Evolutionary conservation across 2,888 invertebrate genomes (phyloP).

Genomic region (Eubasilissa splendida): DNA sequence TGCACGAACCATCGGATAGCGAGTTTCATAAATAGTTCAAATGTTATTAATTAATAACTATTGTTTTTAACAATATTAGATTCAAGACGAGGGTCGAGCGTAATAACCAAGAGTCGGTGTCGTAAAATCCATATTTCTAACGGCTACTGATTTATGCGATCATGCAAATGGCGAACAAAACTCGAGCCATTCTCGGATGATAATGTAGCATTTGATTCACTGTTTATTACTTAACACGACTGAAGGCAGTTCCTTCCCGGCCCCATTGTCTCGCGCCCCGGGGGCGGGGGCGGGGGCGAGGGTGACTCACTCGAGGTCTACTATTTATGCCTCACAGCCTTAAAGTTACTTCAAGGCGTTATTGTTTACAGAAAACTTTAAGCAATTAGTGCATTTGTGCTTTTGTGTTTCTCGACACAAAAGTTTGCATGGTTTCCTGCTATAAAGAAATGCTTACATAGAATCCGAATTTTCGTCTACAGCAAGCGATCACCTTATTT

Average conservation of each 20-base stretch:
- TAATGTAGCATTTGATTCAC: conserved; percentile 19
- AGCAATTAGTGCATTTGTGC: conserved; percentile 56
- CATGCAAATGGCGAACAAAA: no score
- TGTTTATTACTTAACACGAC: conserved; percentile 8
- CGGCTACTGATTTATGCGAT: no score
- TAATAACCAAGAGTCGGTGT: no score
- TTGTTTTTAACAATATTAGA: no score
- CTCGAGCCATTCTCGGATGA: conserved; percentile 11
- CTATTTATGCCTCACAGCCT: conserved; percentile 23
- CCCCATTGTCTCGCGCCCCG: conserved; percentile 20
- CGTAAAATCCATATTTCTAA: no score
- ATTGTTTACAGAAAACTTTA: conserved; percentile 55
- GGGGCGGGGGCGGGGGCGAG: conserved; percentile 2
- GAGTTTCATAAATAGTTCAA: no score
- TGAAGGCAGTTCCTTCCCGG: conserved; percentile 27
- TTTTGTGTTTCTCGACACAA: conserved; percentile 47
- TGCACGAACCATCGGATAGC: no score
- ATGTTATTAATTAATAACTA: no score
- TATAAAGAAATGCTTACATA: conserved; percentile 53
- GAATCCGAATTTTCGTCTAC: neutral
- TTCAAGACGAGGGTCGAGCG: no score
- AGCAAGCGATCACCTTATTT: neutral
- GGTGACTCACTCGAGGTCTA: neutral
- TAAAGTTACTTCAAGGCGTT: conserved; percentile 52
- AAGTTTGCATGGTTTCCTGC: conserved; percentile 52